Conservation (phyloP, 2,888 invertebrate species). For the Pyrrhopygopsis socrates region DNA sequence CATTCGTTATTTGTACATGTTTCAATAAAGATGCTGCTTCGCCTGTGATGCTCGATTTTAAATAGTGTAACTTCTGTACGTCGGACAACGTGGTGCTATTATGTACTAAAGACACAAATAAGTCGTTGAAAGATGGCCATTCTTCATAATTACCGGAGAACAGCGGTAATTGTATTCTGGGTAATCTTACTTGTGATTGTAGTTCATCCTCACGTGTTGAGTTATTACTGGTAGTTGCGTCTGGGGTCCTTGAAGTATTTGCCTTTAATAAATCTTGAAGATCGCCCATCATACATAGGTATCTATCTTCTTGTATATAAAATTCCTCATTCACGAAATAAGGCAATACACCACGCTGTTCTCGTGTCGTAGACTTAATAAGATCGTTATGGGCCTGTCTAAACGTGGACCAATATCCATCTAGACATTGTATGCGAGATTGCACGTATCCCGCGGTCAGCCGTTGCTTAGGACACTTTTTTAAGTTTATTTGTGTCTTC, state of each 20-base stretch:
- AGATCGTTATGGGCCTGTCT: constrained; percentile 41
- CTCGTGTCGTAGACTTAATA: constrained; percentile 21
- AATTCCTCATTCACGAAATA: constrained; percentile 59
- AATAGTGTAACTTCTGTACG: constrained; percentile 75
- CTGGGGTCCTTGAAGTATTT: not conserved
- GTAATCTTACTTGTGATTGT: constrained; percentile 10
- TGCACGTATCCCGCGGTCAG: constrained; percentile 59
- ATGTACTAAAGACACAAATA: constrained; percentile 22
- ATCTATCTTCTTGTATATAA: constrained; percentile 48
- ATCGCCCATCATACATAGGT: constrained; percentile 16
- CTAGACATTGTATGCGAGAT: constrained; percentile 23
- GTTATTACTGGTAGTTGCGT: not conserved
- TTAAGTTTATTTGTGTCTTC: constrained; percentile 55
- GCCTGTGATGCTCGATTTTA: constrained; percentile 69
- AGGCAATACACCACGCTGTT: constrained; percentile 18
- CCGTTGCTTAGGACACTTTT: constrained; percentile 63
- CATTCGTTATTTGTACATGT: constrained; percentile 51
- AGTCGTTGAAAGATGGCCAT: constrained; percentile 19
- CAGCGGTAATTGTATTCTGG: constrained; percentile 26
- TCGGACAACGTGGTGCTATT: constrained; percentile 21
- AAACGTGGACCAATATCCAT: constrained; percentile 53
- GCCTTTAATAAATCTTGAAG: constrained; percentile 27
- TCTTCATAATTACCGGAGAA: constrained; percentile 32
- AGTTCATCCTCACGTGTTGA: not conserved
- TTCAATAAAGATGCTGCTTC: constrained; percentile 71